These are phyloP conservation scores for Epirrhoe alternata DNA, from an alignment of 2,888 invertebrate genomes.

Conservation along the genomic window DNA sequence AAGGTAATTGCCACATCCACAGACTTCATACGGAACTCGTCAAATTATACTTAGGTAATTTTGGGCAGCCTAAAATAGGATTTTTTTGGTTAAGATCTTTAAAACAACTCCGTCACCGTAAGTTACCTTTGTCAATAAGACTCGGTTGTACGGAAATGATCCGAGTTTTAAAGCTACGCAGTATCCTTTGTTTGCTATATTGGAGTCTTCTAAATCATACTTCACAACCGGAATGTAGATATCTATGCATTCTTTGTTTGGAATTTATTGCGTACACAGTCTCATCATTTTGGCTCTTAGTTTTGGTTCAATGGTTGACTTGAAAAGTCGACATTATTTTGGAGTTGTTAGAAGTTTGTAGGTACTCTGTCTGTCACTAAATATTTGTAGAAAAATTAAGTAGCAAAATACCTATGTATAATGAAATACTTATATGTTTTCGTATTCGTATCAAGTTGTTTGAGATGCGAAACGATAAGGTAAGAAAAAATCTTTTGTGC, in stretches of 20 bases:
- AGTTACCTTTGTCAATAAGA: conserved; percentile 11
- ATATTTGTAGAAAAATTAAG: not conserved
- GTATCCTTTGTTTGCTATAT: conserved; percentile 29
- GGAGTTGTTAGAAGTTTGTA: not conserved
- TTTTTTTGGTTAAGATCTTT: not conserved
- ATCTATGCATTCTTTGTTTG: conserved; percentile 27
- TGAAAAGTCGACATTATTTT: not conserved
- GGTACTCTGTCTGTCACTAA: not conserved
- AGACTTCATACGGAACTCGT: not conserved
- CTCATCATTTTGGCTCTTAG: conserved; percentile 22
- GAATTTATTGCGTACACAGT: conserved; percentile 26
- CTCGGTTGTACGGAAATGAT: conserved; percentile 15
- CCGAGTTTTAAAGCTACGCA: conserved; percentile 22
- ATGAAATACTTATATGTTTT: not conserved
- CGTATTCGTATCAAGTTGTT: not conserved
- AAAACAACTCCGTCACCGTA: not conserved
- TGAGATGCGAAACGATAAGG: not conserved
- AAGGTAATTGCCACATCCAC: not conserved
- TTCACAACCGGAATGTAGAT: conserved; percentile 25
- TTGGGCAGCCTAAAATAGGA: not conserved
- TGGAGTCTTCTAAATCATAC: conserved; percentile 31
- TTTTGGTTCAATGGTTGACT: conserved; percentile 7
- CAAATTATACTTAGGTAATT: not conserved
- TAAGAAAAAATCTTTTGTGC: not conserved
- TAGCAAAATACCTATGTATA: not conserved